phyloP scores from a whole-genome alignment of 2,113 vertebrate genomes.

The Osmerus mordax region DNA sequence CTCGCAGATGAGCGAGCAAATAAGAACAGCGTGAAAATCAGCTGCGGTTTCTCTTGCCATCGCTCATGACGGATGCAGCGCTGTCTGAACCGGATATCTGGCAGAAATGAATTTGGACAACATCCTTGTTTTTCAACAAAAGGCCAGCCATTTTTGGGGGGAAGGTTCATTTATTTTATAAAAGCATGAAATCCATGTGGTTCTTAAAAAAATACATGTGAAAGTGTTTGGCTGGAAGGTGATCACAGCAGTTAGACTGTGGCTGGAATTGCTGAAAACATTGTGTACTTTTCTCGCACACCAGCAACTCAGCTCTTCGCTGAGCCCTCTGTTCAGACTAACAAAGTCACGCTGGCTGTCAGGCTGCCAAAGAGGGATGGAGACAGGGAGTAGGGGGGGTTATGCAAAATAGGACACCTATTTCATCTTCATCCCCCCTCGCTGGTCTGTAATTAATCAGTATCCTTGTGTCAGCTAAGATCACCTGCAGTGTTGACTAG shows the following conservation, averaged over 20 bases:
- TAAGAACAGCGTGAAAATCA: neutral
- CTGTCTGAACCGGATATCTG: neutral
- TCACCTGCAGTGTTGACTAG: constrained; percentile 16
- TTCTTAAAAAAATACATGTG: constrained; percentile 11
- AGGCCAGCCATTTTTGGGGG: neutral
- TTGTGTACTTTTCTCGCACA: neutral
- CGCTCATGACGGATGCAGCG: neutral
- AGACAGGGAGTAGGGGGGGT: neutral
- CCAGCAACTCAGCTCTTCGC: constrained; percentile 18
- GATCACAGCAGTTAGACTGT: constrained; percentile 13
- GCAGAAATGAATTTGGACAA: neutral
- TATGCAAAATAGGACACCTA: neutral
- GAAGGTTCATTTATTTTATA: neutral
- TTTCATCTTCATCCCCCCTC: constrained; percentile 16
- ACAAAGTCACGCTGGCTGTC: neutral
- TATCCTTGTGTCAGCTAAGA: constrained; percentile 4
- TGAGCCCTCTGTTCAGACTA: constrained; percentile 19
- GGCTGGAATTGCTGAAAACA: neutral
- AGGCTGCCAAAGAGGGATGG: neutral
- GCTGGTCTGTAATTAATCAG: constrained; percentile 32
- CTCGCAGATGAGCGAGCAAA: constrained; percentile 35
- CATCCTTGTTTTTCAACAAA: neutral
- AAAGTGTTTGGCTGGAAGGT: neutral
- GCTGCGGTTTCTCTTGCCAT: neutral
- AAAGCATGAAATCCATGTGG: too few species aligned